A percentile compares a stretch with the other conserved stretches of the same genome.
These are phyloP conservation scores for Bombus pyrosoma DNA, from an alignment of 1,140 invertebrate genomes.

Conservation along the genomic window DNA sequence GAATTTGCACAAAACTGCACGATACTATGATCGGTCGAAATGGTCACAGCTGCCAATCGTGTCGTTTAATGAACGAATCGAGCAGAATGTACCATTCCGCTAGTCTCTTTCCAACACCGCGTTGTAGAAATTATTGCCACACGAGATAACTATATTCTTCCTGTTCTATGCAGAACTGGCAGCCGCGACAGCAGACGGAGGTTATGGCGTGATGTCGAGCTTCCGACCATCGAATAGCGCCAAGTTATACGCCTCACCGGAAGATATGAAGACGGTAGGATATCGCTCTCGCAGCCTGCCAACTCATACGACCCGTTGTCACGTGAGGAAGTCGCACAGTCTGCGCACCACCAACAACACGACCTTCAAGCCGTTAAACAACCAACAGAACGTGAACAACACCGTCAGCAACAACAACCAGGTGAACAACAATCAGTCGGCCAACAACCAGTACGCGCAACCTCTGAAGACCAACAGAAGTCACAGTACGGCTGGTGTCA, in stretches of 20 bases:
- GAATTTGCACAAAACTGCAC: not conserved
- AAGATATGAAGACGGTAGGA: conserved; percentile 91
- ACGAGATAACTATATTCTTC: not conserved
- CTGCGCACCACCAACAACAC: conserved; percentile 82
- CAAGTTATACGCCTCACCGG: conserved; percentile 94
- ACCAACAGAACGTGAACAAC: conserved; percentile 53
- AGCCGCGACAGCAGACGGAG: conserved; percentile 75
- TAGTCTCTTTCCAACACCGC: no score
- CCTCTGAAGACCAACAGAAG: conserved; percentile 85
- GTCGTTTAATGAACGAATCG: no score
- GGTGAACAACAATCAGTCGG: conserved; percentile 59
- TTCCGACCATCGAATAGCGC: conserved; percentile 92
- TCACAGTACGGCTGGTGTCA: conserved; percentile 83
- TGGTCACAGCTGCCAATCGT: no score
- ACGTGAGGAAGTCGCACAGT: conserved; percentile 87
- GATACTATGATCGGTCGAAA: no score
- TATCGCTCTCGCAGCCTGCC: conserved; percentile 87
- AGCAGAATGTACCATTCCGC: no score
- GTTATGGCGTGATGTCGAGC: conserved; percentile 88
- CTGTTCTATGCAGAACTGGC: conserved; percentile 72
- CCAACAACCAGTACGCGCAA: conserved; percentile 86
- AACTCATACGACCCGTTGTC: conserved; percentile 81
- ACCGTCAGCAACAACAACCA: conserved; percentile 60
- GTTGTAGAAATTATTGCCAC: no score
- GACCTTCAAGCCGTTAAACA: conserved; percentile 74